These are phyloP conservation scores for Cossypha polioptera DNA, from an alignment of 2,797 vertebrate genomes.

Conservation along the genomic window DNA sequence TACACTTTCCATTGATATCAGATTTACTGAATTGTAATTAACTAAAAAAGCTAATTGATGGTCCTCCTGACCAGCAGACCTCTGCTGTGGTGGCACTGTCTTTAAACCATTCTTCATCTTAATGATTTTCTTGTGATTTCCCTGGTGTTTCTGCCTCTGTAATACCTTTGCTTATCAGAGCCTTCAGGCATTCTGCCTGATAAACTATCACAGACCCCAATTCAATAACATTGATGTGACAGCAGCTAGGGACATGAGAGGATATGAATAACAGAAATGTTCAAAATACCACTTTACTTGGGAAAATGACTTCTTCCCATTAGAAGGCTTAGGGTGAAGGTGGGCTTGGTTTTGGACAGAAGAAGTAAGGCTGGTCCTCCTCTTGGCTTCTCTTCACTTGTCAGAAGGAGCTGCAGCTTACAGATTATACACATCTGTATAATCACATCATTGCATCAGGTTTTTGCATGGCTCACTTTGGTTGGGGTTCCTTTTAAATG, in stretches of 20 bases:
- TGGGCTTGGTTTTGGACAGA: not conserved
- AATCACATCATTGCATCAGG: fast-evolving
- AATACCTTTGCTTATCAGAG: not conserved
- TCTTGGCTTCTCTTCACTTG: not conserved
- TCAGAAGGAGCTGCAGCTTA: not conserved
- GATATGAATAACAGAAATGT: not conserved
- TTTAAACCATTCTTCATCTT: conserved; percentile 48
- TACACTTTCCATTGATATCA: conserved; percentile 25
- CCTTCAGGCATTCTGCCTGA: conserved; percentile 45
- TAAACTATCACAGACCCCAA: conserved; percentile 23
- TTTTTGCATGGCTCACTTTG: not conserved
- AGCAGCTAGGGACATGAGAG: conserved; percentile 29
- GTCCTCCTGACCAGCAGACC: conserved; percentile 5
- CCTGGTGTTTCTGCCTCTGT: conserved; percentile 37
- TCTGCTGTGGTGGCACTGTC: conserved; percentile 25
- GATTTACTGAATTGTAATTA: conserved; percentile 43
- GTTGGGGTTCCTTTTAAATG: not conserved
- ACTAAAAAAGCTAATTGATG: conserved; percentile 16
- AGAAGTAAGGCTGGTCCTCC: not conserved
- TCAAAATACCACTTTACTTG: not conserved
- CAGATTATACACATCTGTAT: not conserved
- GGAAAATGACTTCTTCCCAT: not conserved
- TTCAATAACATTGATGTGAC: not conserved
- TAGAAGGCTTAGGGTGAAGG: not conserved
- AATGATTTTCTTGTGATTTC: conserved; percentile 53